Conservation (phyloP, 2,113 vertebrate genomes). For the Sprattus sprattus region DNA sequence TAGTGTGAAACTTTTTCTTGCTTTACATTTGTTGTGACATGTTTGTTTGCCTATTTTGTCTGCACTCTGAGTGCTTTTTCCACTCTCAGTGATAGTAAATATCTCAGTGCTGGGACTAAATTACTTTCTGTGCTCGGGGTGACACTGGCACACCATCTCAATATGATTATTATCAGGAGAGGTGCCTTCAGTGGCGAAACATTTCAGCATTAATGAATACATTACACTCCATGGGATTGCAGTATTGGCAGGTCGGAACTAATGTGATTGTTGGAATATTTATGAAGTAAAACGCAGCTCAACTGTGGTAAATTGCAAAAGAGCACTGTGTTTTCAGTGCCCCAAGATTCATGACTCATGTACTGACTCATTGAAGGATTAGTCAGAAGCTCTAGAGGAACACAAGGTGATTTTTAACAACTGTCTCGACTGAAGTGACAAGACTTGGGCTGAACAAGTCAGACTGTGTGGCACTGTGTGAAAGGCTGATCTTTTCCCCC, state of each 20-base stretch:
- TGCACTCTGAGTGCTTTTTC: neutral
- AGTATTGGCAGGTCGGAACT: neutral
- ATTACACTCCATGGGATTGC: neutral
- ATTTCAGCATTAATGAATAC: neutral
- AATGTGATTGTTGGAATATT: conserved; percentile 7
- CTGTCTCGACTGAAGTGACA: neutral
- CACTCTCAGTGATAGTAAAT: neutral
- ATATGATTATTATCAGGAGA: conserved; percentile 7
- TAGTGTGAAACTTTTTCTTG: neutral
- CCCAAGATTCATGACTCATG: neutral
- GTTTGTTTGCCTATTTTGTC: neutral
- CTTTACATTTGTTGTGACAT: neutral
- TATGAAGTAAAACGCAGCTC: neutral
- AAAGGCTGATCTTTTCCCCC: neutral
- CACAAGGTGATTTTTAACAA: conserved; percentile 11
- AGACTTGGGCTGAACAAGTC: neutral
- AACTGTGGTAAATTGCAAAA: neutral
- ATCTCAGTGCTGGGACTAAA: neutral
- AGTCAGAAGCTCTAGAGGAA: neutral
- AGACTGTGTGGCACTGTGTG: neutral
- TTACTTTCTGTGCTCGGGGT: neutral
- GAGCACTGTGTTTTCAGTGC: neutral
- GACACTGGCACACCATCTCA: neutral
- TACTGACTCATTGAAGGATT: neutral
- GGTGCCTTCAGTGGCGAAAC: neutral